Conservation (phyloP, 1,140 invertebrate genomes). For the Macrosteles quadrilineatus region DNA sequence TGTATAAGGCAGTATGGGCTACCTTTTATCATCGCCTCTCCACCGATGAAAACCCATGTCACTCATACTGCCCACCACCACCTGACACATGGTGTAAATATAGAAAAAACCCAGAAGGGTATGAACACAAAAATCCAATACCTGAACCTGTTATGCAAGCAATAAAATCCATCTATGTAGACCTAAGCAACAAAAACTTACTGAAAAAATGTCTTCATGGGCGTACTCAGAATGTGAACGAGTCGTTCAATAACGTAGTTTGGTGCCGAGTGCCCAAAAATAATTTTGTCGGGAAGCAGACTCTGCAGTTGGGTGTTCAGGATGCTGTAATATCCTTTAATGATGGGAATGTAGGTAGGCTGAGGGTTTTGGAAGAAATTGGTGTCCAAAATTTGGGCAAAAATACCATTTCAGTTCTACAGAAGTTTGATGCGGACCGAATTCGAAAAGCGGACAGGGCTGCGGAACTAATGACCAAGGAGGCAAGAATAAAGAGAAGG, state of each 20-base stretch:
- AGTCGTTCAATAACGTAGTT: constrained; percentile 29
- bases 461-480: no score
- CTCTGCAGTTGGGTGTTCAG: constrained; percentile 36
- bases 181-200: background rate
- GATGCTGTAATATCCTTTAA: constrained; percentile 21
- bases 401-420: no score
- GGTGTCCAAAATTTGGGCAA: constrained; percentile 13
- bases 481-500: no score
- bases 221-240: constrained; percentile 30
- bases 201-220: constrained; percentile 26
- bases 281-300: constrained; percentile 32
- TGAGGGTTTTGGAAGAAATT: constrained; percentile 1
- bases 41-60: constrained; percentile 44
- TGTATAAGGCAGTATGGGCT: constrained; percentile 45
- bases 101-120: no score
- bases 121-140: no score
- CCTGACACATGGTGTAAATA: no score
- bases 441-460: no score
- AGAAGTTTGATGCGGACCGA: no score
- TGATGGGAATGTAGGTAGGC: constrained; percentile 18
- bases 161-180: constrained; percentile 28
- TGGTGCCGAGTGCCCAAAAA: constrained; percentile 9
- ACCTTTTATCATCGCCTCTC: constrained; percentile 46
- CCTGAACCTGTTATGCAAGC: no score
- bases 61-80: no score